Evolutionary conservation across 1,140 invertebrate genomes (phyloP).

Genomic region (Drosophila paulistorum): DNA sequence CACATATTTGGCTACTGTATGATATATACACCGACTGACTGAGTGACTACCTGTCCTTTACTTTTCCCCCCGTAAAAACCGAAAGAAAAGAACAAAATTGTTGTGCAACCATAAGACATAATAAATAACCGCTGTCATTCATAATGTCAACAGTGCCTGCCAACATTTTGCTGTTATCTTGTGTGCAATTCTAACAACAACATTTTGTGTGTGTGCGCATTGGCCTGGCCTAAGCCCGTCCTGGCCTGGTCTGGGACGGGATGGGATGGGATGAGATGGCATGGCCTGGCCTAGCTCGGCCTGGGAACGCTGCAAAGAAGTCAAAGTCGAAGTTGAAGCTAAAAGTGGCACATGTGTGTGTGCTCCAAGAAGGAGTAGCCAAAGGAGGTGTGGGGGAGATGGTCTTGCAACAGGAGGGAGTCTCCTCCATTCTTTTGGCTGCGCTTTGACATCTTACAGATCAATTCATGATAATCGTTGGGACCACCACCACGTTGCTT

Average conservation of each 20-base stretch:
- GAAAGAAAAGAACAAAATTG: conserved; percentile 31
- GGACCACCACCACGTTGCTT: conserved; percentile 74
- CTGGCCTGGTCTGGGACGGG: conserved; percentile 24
- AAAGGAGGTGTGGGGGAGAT: conserved; percentile 31
- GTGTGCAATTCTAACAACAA: conserved; percentile 75
- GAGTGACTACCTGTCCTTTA: conserved; percentile 11
- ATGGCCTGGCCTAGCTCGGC: conserved; percentile 29
- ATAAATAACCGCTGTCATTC: conserved; percentile 82
- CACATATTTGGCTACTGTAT: conserved; percentile 44
- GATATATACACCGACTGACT: conserved; percentile 8
- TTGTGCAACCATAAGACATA: conserved; percentile 65
- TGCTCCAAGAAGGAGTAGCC: conserved; percentile 33
- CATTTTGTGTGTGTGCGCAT: conserved; percentile 55
- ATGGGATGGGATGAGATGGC: conserved; percentile 34
- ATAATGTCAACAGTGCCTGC: conserved; percentile 81
- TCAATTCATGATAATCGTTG: conserved; percentile 82
- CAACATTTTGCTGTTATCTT: conserved; percentile 81
- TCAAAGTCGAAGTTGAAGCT: conserved; percentile 33
- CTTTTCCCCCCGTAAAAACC: conserved; percentile 16
- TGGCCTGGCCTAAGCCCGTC: conserved; percentile 29
- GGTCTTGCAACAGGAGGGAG: conserved; percentile 12
- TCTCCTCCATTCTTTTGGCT: conserved; percentile 53
- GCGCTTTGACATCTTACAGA: conserved; percentile 82
- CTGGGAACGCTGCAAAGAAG: conserved; percentile 33
- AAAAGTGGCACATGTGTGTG: conserved; percentile 56